Evolutionary conservation across 2,797 vertebrate species (phyloP), one percentile per base, ranked within the genome.

Genomic region (Malacoctenus gilli): DNA sequence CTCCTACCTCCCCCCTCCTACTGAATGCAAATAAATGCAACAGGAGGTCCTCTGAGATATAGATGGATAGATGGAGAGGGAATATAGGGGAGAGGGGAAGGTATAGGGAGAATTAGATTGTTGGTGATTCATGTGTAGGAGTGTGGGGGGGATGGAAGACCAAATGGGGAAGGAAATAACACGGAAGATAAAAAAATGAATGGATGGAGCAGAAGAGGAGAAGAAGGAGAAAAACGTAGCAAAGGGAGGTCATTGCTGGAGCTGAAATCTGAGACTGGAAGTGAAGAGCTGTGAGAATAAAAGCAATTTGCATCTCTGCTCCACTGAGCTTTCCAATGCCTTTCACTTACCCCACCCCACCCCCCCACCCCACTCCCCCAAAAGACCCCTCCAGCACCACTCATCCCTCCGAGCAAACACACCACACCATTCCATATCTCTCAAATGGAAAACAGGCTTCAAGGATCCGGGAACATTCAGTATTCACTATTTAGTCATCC

Each of bases 301-400:
- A 75, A 76, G 72, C 68, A 72, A 85, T 85, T 87, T 90, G 78
- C 80, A 90, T 89, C 69, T 56, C 71, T 49, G 69, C 67, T 78
- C 75, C 72, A 57, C 73, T 74, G 79, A 85, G 80, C 72, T 83
- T 87, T 81, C 44, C 48, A 50, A 31, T 51, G 75, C 71, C 77
- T 85, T 85, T 85, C 75, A 85, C 86, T 79, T 72, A 75, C 72
- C 49, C 72, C 72, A 48, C 38, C 31, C 12, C 13, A n/a, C 49
- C 39, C 13, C 14, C 49, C 39, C 9, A 19, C 41, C 7, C n/a
- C 19, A 8, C 36, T 18, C 39, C 54, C 23, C 18, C n/a, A 15
- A 52, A 63, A 25, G 15, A 14, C 4, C 25, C 37, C 51, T 21
- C 15, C 14, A n/a, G n/a, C n/a, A n/a, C n/a, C n/a, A n/a, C n/a